Evolutionary conservation across 2,888 invertebrate genomes (phyloP).

Genomic region (Dioctria linearis): DNA sequence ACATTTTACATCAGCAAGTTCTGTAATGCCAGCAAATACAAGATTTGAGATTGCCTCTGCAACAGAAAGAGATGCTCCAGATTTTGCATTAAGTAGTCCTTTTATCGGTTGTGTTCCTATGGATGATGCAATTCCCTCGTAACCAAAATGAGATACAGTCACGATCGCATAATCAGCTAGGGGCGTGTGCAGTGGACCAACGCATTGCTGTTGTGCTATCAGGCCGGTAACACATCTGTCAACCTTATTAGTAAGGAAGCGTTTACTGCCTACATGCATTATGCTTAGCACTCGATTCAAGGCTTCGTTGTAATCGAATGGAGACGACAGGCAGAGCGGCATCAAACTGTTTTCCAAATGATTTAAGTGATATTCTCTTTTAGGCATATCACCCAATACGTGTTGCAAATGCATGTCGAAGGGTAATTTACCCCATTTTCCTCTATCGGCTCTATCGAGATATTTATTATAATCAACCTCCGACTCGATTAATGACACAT

Average conservation of each 20-base stretch:
- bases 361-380: slow-evolving; percentile 76
- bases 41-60: slow-evolving; percentile 95
- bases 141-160: slow-evolving; percentile 87
- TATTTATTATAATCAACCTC: slow-evolving; percentile 72
- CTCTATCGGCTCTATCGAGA: slow-evolving; percentile 66
- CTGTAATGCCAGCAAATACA: slow-evolving; percentile 80
- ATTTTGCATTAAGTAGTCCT: slow-evolving; percentile 84
- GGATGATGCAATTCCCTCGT: slow-evolving; percentile 91
- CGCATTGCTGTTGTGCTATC: slow-evolving; percentile 98
- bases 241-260: slow-evolving; percentile 96
- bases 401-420: slow-evolving; percentile 91
- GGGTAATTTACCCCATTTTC: slow-evolving; percentile 75
- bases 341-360: slow-evolving; percentile 71
- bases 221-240: slow-evolving; percentile 95
- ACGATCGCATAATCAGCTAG: slow-evolving; percentile 94
- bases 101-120: slow-evolving; percentile 98
- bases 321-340: slow-evolving; percentile 75
- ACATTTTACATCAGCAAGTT: slow-evolving; percentile 92
- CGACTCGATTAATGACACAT: slow-evolving; percentile 79
- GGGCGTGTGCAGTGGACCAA: slow-evolving; percentile 97
- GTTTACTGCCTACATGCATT: slow-evolving; percentile 94
- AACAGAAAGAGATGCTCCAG: slow-evolving; percentile 94
- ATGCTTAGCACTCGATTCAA: slow-evolving; percentile 86
- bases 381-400: slow-evolving; percentile 89
- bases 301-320: slow-evolving; percentile 74